phyloP scores from a whole-genome alignment of 2,888 invertebrate species.

The Brassicogethes aeneus region DNA sequence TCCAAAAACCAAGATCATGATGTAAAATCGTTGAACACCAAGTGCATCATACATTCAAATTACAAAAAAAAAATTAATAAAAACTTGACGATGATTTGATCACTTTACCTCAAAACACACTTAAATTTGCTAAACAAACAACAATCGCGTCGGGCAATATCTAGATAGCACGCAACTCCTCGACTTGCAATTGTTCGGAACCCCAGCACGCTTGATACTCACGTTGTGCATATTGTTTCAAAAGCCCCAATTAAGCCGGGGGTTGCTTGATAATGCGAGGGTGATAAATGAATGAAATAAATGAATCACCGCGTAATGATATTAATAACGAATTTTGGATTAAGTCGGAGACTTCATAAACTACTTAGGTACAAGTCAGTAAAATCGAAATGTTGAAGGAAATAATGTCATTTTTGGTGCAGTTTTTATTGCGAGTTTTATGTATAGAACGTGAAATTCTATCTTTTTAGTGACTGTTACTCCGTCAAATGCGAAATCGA shows the following conservation, averaged over 20 bases:
- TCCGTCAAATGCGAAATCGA: background rate
- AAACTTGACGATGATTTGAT: too few relatives aligned
- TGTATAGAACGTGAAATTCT: slow-evolving; percentile 12
- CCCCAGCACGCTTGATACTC: too few relatives aligned
- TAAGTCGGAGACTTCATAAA: background rate
- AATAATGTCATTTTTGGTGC: slow-evolving; percentile 1
- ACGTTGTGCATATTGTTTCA: slow-evolving; percentile 24
- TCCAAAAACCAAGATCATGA: too few relatives aligned
- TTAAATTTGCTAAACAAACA: too few relatives aligned
- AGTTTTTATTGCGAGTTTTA: slow-evolving; percentile 17
- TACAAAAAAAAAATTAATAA: too few relatives aligned
- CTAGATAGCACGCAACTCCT: slow-evolving; percentile 21
- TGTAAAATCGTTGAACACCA: too few relatives aligned
- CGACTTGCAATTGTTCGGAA: too few relatives aligned
- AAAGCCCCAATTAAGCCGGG: slow-evolving; percentile 20
- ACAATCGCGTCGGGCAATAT: too few relatives aligned
- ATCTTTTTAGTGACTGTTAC: background rate
- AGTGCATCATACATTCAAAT: too few relatives aligned
- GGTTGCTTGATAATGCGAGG: slow-evolving; percentile 7
- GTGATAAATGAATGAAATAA: slow-evolving; percentile 6
- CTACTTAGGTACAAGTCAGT: background rate
- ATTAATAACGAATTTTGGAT: background rate
- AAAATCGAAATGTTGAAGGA: slow-evolving; percentile 1
- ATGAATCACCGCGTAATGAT: background rate
- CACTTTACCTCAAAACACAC: too few relatives aligned